Base-by-base conservation (phyloP, 2,113 vertebrate species). In the Astatotilapia flaviijosephi region DNA sequence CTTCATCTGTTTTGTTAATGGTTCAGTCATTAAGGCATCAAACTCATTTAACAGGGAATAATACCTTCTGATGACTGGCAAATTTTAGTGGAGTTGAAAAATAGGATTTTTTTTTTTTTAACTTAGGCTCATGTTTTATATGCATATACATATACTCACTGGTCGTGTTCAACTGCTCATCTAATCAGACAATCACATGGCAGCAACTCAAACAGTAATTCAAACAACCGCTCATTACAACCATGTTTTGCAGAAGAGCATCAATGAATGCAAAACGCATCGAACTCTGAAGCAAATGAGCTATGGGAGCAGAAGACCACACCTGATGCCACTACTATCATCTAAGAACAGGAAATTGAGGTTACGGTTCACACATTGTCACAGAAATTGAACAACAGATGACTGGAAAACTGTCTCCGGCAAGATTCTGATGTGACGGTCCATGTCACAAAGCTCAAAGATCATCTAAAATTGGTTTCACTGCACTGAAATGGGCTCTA, bases 101-200 rank as follows among this genome's bases (percentile, higher is more conserved):
- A 65, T 7, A 35, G 31, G 31, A 9, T 35, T n/a, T 0, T 35
- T 19, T 1, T 4, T 3, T 28, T 0, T 15, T 8, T 28, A 0
- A n/a, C 31, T 65, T 62, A 11, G 31, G 17, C 31, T 12, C 17
- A n/a, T 65, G 17, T 65, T 65, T 65, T 65, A 37, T 65, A 65
- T 65, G 60, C 19, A 65, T 65, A 37, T 33, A 21, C 60, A 65
- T 65, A 21, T 21, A 65, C 60, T 65, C 3, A 65, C 60, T 65
- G 33, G 6, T 65, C 33, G 1, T 65, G 31, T 37, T n/a, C 31
- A 65, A 7, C 33, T 65, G 60, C 19, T 65, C 19, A 65, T 37
- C 60, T 65, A 65, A 37, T 13, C 10, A 65, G 60, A 6, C 60
- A 65, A 65, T 65, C 33, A n/a, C 60, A 65, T n/a, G 6, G 60